Evolutionary conservation across 2,797 vertebrate species (phyloP).

Genomic region (Pangasius macronema): DNA sequence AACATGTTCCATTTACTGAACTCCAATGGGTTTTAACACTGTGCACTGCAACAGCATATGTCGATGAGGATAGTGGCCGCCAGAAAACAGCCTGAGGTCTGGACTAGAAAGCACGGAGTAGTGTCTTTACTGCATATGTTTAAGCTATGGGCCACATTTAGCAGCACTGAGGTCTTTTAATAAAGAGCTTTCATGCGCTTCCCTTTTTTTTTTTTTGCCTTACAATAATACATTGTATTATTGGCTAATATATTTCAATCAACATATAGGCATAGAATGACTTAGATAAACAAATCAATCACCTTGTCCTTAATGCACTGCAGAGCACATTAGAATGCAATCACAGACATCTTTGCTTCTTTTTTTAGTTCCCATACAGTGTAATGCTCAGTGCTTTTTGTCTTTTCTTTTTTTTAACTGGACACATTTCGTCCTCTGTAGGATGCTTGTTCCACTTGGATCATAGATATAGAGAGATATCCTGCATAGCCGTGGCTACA

Average conservation of each 20-base stretch:
- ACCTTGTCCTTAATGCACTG: conserved; percentile 26
- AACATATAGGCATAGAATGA: conserved; percentile 6
- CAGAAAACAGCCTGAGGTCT: conserved; percentile 75
- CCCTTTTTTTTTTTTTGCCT: background rate
- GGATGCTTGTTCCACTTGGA: conserved; percentile 49
- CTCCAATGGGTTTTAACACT: conserved; percentile 74
- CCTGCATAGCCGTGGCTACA: conserved; percentile 37
- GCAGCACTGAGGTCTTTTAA: conserved; percentile 45
- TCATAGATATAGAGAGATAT: conserved; percentile 47
- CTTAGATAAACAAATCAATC: conserved; percentile 37
- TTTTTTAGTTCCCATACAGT: background rate
- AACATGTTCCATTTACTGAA: conserved; percentile 73
- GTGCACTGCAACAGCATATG: conserved; percentile 78
- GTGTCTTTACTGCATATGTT: conserved; percentile 56
- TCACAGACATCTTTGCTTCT: background rate
- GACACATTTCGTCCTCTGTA: conserved; percentile 44
- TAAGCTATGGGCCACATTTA: conserved; percentile 50
- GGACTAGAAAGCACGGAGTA: conserved; percentile 61
- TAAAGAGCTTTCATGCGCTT: conserved; percentile 44
- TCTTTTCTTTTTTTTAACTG: conserved; percentile 15
- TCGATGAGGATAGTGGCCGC: conserved; percentile 74
- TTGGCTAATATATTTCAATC: conserved; percentile 32
- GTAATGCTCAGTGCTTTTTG: background rate
- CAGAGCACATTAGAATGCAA: background rate
- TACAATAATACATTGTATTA: conserved; percentile 33